These are phyloP conservation scores for Sebastiscus tertius DNA, from an alignment of 2,797 vertebrate genomes.

Conservation along the genomic window DNA sequence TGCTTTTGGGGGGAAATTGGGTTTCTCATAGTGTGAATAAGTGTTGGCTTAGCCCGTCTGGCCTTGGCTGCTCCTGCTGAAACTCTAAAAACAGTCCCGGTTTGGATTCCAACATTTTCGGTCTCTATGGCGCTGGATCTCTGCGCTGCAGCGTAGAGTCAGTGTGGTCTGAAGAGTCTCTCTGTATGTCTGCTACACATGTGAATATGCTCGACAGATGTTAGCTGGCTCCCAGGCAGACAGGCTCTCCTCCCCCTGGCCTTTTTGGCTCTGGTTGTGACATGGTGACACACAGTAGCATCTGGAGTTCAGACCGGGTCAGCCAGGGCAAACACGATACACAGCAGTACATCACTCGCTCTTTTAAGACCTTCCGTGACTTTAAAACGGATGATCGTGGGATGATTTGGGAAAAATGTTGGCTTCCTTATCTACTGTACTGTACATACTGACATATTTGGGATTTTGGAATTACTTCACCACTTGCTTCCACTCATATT, in stretches of 20 bases:
- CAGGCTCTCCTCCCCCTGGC: slow-evolving; percentile 75
- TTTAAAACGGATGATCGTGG: slow-evolving; percentile 31
- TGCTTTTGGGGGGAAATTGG: slow-evolving; percentile 51
- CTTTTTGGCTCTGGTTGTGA: slow-evolving; percentile 79
- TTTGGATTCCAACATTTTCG: slow-evolving; percentile 65
- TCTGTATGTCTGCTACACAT: slow-evolving; percentile 74
- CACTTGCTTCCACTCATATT: slow-evolving; percentile 15
- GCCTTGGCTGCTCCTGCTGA: slow-evolving; percentile 55
- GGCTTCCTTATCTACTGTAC: slow-evolving; percentile 9
- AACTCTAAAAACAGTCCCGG: slow-evolving; percentile 62
- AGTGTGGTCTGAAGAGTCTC: slow-evolving; percentile 71
- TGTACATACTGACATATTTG: slow-evolving; percentile 6
- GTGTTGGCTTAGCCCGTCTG: slow-evolving; percentile 51
- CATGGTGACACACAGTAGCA: slow-evolving; percentile 85
- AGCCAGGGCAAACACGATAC: slow-evolving; percentile 72
- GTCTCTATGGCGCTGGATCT: slow-evolving; percentile 60
- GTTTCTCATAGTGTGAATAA: slow-evolving; percentile 68
- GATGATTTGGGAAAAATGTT: slow-evolving; percentile 11
- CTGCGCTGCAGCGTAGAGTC: slow-evolving; percentile 46
- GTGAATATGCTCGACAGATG: slow-evolving; percentile 86
- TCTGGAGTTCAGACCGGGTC: slow-evolving; percentile 82
- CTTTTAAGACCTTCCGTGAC: slow-evolving; percentile 42
- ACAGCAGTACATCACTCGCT: slow-evolving; percentile 51
- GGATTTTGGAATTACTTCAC: slow-evolving; percentile 1
- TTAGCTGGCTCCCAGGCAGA: slow-evolving; percentile 78